Evolutionary conservation across 37 sponge, comb jelly and placozoan genomes (phyloP), one percentile per base, ranked within the genome.

Genomic region (Halichondria panicea): DNA sequence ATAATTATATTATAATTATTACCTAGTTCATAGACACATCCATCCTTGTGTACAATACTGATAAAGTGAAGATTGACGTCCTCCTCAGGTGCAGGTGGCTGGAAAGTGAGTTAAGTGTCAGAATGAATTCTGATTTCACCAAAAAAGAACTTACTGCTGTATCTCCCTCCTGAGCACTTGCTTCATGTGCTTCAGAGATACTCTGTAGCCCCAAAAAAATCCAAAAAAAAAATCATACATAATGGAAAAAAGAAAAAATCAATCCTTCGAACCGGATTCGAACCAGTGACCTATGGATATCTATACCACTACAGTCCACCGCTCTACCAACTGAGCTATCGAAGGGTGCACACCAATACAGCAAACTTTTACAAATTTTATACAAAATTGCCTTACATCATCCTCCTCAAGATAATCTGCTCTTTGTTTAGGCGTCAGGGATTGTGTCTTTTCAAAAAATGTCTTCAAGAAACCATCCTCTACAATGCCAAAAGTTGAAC

Each of bases 261-360:
- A 70, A 21, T 90, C 91, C 91, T 74, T 81, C 86, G 91, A 90
- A 82, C 91, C 91, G 91, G 91, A 85, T 81, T 90, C 72, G 91
- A 90, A 90, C 91, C 91, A 90, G 91, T 82, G 91, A 90, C 91
- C 91, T 90, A 90, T 84, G 91, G 91, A 90, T 90, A 36, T 25
- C 89, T 56, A 63, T 39, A 72, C 88, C 84, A 66, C 79, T 80
- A 81, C 82, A 81, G 82, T 87, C 88, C 82, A 79, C 88, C 88
- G 88, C 88, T 87, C 88, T 86, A 86, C 87, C 87, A 85, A 66
- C 87, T 86, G 87, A 86, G 87, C 87, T 86, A 86, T 86, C 87
- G 87, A 79, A 73, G 87, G 87, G 68, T 19, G 35, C 37, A 50
- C 21, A 22, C 55, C 1, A 1, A 12, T 40, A 0, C 12, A 28